Base-by-base conservation (phyloP, 2,888 invertebrate genomes). In the Cyrtodaria siliqua region DNA sequence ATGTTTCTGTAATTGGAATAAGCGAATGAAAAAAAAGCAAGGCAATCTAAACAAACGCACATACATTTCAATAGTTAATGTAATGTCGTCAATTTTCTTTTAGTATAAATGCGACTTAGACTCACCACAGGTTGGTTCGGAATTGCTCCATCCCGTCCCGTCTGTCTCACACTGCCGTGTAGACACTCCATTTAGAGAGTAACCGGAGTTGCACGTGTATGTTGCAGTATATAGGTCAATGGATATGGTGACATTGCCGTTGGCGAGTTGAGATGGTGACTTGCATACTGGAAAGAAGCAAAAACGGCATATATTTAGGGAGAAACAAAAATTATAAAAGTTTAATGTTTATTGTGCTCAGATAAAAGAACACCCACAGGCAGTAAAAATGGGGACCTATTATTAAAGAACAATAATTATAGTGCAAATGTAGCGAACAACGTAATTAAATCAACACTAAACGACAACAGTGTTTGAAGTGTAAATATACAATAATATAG, bases 271-370 rank as follows among this genome's bases (percentile, higher is more conserved):
- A 16, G 53, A 29, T 24, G 76, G 76, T 20, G 60, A 24, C 9
- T 60, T 12, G 61, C 76, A 76, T 16, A 66, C 76, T 76, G 55
- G 20, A 70, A 67, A 38, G 14, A 52, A n/a, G n/a, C n/a, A n/a
- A n/a, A n/a, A n/a, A n/a, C n/a, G n/a, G n/a, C n/a, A n/a, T n/a
- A n/a, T n/a, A n/a, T n/a, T n/a, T n/a, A n/a, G n/a, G n/a, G n/a
- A n/a, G n/a, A n/a, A n/a, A n/a, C n/a, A n/a, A n/a, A n/a, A n/a
- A n/a, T n/a, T n/a, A n/a, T n/a, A n/a, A n/a, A n/a, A n/a, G n/a
- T n/a, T n/a, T n/a, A n/a, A n/a, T n/a, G n/a, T n/a, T n/a, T n/a
- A n/a, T n/a, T n/a, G n/a, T n/a, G n/a, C n/a, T n/a, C n/a, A n/a
- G n/a, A n/a, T n/a, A n/a, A n/a, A n/a, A n/a, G n/a, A n/a, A n/a